phyloP scores from a whole-genome alignment of 2,113 vertebrate species.

The Pseudorectes ferrugineus region DNA sequence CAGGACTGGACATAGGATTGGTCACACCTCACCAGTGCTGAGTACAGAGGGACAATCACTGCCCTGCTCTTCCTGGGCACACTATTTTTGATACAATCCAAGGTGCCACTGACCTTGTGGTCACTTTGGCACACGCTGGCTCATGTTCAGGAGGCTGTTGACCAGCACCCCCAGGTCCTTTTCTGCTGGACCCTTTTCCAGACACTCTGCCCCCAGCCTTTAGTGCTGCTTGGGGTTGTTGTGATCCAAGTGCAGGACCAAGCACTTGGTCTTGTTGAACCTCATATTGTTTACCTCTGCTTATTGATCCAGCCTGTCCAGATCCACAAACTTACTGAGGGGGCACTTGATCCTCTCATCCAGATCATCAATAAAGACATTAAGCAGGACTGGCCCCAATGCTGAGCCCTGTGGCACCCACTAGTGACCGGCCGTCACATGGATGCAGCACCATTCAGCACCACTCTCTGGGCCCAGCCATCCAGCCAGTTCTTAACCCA shows the following conservation, averaged over 20 bases:
- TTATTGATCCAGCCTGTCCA: neutral
- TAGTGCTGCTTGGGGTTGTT: neutral
- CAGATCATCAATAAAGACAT: neutral
- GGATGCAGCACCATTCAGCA: neutral
- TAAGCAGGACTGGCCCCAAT: neutral
- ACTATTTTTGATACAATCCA: neutral
- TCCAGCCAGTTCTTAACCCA: neutral
- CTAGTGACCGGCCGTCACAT: accelerated
- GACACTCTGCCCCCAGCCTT: neutral
- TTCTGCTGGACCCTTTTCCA: neutral
- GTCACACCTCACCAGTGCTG: neutral
- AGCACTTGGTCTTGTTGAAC: neutral
- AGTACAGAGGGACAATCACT: neutral
- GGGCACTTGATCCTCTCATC: neutral
- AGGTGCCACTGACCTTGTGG: neutral
- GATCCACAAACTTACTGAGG: neutral
- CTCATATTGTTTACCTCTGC: neutral
- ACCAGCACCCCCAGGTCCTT: neutral
- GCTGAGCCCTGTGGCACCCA: neutral
- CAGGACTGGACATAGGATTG: neutral
- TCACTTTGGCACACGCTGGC: neutral
- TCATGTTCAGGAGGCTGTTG: neutral
- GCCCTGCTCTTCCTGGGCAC: neutral
- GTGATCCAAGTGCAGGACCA: no score
- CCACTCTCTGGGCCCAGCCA: accelerated